A percentile compares a stretch with the other conserved stretches of the same genome.
phyloP scores from a whole-genome alignment of 2,888 invertebrate species.

The Nymphalis urticae region DNA sequence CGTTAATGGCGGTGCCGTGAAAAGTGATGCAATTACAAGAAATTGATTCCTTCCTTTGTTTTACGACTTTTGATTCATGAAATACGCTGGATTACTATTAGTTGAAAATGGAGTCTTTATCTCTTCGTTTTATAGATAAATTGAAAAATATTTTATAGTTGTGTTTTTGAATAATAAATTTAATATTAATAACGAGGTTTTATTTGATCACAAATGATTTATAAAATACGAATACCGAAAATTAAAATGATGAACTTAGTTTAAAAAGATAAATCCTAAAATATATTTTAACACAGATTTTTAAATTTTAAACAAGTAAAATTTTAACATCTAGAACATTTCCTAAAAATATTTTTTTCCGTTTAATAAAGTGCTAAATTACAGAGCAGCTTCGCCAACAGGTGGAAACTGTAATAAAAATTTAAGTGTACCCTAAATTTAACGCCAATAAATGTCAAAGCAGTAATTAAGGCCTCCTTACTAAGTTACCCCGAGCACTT shows the following conservation, averaged over 20 bases:
- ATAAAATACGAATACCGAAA: too few relatives aligned
- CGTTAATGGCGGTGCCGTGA: conserved; percentile 68
- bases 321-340: neutral
- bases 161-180: too few relatives aligned
- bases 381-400: conserved; percentile 28
- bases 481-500: conserved; percentile 20
- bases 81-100: neutral
- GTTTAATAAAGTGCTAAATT: conserved; percentile 30
- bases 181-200: too few relatives aligned
- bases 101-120: conserved; percentile 2
- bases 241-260: neutral
- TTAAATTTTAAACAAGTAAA: neutral
- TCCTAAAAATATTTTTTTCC: conserved; percentile 11
- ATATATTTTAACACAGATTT: neutral
- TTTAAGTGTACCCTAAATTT: conserved; percentile 35
- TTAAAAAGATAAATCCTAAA: neutral
- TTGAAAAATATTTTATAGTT: too few relatives aligned
- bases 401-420: conserved; percentile 36
- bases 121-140: neutral
- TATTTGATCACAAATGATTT: too few relatives aligned
- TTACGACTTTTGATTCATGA: conserved; percentile 37
- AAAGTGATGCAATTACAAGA: conserved; percentile 73
- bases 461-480: conserved; percentile 35
- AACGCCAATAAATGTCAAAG: conserved; percentile 39
- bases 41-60: conserved; percentile 68